Base-by-base conservation (phyloP, 2,888 invertebrate species). In the Ormyrus thymus region DNA sequence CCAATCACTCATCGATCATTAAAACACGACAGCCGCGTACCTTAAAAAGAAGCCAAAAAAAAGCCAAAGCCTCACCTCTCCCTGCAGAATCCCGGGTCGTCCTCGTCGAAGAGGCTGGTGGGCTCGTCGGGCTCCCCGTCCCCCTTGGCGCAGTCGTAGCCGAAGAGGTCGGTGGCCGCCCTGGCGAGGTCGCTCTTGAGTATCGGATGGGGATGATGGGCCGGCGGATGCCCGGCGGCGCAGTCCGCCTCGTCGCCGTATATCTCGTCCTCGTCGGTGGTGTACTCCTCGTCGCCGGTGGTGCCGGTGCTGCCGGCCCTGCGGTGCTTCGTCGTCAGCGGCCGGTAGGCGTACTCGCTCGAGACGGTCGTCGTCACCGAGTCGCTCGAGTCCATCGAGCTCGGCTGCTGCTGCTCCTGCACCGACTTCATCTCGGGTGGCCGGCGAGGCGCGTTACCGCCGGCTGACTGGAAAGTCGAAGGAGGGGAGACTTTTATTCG, bases 221-320 rank as follows among this genome's bases (percentile, higher is more conserved):
- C 29, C 3, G 29, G 29, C 51, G 64, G 46, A 9, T n/a, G n/a
- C 48, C 8, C 61, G 61, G 50, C 46, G 29, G 81, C 89, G 78
- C 90, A 90, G 82, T 92, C 92, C 3, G 89, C 87, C 81, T 91
- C 91, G 81, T 92, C 92, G n/a, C 88, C 86, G 74, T 87, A 88
- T 0, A 87, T 82, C 76, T 91, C 91, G 82, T 91, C 91, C 81
- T 92, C 92, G 83, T 92, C 92, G 15, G 91, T 91, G 3, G 92
- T 92, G 84, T 91, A 91, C 59, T 92, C 92, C 84, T 92, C 92
- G 84, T 92, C 92, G 2, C 92, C 92, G 11, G 92, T 92, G 9
- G 92, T 92, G 1, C 92, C 92, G 15, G 92, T 92, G 11, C 92
- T 92, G 5, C 89, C 89, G 43, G 89, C 89, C 48, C 89, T 83